Conservation (phyloP, 2,888 invertebrate species). For the Diachrysia chrysitis region DNA sequence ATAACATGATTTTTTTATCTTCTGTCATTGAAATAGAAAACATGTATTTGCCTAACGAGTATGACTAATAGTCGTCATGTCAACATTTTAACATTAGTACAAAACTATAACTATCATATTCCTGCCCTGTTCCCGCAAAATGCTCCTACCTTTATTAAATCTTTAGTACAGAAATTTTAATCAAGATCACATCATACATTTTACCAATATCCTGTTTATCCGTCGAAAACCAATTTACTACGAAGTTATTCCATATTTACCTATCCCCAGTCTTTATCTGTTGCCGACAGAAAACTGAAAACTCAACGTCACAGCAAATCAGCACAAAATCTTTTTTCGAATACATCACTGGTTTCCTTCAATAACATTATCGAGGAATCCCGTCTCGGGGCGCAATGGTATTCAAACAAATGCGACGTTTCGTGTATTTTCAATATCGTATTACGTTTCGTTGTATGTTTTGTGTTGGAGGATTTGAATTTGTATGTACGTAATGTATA, state of each 20-base stretch:
- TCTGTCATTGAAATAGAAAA: no score
- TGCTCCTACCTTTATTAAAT: no score
- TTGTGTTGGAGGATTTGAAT: conserved; percentile 24
- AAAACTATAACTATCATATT: no score
- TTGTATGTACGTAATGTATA: conserved; percentile 25
- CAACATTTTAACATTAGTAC: no score
- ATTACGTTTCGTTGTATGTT: conserved; percentile 16
- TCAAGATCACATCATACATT: conserved; percentile 12
- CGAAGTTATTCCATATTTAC: conserved; percentile 39
- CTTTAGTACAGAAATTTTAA: background rate
- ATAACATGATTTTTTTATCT: no score
- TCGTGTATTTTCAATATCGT: conserved; percentile 23
- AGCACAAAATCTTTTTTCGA: conserved; percentile 28
- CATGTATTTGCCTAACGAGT: no score
- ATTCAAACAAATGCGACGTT: conserved; percentile 19
- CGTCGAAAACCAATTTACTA: conserved; percentile 47
- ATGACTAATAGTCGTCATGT: no score
- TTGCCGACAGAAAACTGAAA: conserved; percentile 13
- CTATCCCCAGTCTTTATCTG: conserved; percentile 29
- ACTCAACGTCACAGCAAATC: conserved; percentile 18
- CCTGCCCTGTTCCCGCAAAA: no score
- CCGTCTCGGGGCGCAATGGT: conserved; percentile 22
- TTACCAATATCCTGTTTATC: conserved; percentile 28
- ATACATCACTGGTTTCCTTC: conserved; percentile 38
- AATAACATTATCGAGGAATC: conserved; percentile 22